Base-by-base conservation (phyloP, 1,140 invertebrate species). In the Drosophila elegans region DNA sequence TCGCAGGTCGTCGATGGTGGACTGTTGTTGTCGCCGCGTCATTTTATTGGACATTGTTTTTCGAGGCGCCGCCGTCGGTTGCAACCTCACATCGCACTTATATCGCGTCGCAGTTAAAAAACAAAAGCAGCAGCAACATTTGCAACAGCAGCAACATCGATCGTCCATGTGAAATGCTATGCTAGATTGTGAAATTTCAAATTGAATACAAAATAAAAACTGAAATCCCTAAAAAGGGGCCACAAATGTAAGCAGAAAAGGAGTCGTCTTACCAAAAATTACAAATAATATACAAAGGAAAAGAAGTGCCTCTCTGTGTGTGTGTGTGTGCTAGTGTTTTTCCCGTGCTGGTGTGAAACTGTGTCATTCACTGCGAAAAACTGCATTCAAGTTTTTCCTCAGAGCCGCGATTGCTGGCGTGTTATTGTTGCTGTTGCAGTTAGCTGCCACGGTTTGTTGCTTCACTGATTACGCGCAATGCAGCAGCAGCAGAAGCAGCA, bases 391-490 rank as follows among this genome's bases (percentile, higher is more conserved):
- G 83, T 86, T 86, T 86, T 75, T 71, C 64, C 49, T 39, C 75
- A 82, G 78, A 62, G 38, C 36, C 36, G 41, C 75, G 67, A 56
- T 73, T 76, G 76, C 49, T 75, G 57, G 32, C 32, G 57, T 32
- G 32, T 60, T 62, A 42, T 55, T 71, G 72, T 62, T 78, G 75
- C 46, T 74, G 60, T 74, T 78, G 62, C 53, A 64, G 59, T 48
- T 71, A 41, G 79, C 63, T 85, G 80, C 85, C 80, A 90, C 80
- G 80, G 80, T 89, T 89, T 89, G 85, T 89, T 89, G 84, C 84
- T 89, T 89, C 84, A 89, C 84, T 89, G 84, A 89, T 89, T 89
- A 84, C 84, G 84, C 84, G 84, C 80, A 89, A 89, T 89, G 84
- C 80, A 89, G 77, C 80, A 73, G 83, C 27, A 45, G 73, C 62